Percentiles rank a stretch among this genome's conserved stretches.
These are phyloP conservation scores for Rynchops niger DNA, from an alignment of 2,113 vertebrate species.

Conservation along the genomic window DNA sequence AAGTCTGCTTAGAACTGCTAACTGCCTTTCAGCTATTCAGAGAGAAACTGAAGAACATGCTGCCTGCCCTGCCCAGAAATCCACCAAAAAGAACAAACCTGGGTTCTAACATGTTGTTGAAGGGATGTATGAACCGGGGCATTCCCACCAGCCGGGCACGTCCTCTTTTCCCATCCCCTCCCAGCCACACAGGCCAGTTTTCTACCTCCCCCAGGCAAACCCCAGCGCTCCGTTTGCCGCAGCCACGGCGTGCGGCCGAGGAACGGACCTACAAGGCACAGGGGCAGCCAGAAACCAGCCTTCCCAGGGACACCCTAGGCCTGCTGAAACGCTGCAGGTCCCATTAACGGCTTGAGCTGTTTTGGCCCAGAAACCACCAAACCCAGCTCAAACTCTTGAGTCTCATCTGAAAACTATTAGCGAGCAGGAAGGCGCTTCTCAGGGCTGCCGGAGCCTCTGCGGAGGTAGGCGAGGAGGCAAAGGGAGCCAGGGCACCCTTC, in stretches of 20 bases:
- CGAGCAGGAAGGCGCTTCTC: neutral
- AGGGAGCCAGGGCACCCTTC: neutral
- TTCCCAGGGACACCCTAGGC: neutral
- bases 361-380: slow-evolving; percentile 2
- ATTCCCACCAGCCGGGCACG: slow-evolving; percentile 29
- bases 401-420: slow-evolving; percentile 19
- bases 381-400: neutral
- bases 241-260: neutral
- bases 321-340: neutral
- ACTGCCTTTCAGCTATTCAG: slow-evolving; percentile 50
- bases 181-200: neutral
- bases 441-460: neutral
- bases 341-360: neutral
- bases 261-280: neutral
- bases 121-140: neutral
- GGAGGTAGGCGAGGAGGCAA: neutral
- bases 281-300: neutral
- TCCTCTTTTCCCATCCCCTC: slow-evolving; percentile 39
- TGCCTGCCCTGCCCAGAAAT: slow-evolving; percentile 48
- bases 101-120: neutral
- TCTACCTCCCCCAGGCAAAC: slow-evolving; percentile 12
- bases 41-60: neutral
- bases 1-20: neutral
- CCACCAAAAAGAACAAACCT: slow-evolving; percentile 15
- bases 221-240: neutral